A percentile compares a stretch with the other conserved stretches of the same genome.
These are phyloP conservation scores for Tridacna crocea DNA, from an alignment of 2,888 invertebrate genomes.

Conservation along the genomic window DNA sequence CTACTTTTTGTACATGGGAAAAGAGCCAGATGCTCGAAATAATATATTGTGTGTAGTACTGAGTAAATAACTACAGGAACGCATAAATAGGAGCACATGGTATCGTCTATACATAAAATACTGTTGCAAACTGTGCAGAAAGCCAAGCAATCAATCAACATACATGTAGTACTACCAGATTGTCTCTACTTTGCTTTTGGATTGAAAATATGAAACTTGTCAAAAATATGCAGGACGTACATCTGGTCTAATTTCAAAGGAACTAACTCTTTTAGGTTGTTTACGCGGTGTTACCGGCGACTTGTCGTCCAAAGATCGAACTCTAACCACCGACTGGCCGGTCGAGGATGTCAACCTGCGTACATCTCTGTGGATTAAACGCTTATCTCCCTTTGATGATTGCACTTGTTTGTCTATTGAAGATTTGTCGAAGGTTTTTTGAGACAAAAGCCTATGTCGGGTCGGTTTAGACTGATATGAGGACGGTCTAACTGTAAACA, in stretches of 20 bases:
- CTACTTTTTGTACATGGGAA: no score
- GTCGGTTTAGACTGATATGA: background rate
- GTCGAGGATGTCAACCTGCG: slow-evolving; percentile 24
- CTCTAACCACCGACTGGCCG: slow-evolving; percentile 36
- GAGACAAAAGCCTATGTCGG: background rate
- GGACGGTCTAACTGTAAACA: background rate
- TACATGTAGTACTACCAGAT: no score
- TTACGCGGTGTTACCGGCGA: slow-evolving; percentile 38
- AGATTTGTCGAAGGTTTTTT: background rate
- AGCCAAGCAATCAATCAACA: no score
- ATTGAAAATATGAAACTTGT: background rate
- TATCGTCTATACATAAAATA: no score
- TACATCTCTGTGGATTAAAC: slow-evolving; percentile 36
- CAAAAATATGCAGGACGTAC: slow-evolving; percentile 57
- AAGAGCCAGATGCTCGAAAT: no score
- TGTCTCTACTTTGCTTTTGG: no score
- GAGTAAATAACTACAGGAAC: no score
- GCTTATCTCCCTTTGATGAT: slow-evolving; percentile 16
- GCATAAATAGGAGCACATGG: no score
- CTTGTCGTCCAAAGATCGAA: slow-evolving; percentile 47
- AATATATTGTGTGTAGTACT: no score
- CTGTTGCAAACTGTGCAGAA: no score
- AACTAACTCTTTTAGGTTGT: slow-evolving; percentile 43
- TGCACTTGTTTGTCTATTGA: background rate
- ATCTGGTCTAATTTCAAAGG: slow-evolving; percentile 44